These are phyloP conservation scores for Cyphomyrus plagiostoma DNA, from an alignment of 2,113 vertebrate genomes.

Conservation along the genomic window DNA sequence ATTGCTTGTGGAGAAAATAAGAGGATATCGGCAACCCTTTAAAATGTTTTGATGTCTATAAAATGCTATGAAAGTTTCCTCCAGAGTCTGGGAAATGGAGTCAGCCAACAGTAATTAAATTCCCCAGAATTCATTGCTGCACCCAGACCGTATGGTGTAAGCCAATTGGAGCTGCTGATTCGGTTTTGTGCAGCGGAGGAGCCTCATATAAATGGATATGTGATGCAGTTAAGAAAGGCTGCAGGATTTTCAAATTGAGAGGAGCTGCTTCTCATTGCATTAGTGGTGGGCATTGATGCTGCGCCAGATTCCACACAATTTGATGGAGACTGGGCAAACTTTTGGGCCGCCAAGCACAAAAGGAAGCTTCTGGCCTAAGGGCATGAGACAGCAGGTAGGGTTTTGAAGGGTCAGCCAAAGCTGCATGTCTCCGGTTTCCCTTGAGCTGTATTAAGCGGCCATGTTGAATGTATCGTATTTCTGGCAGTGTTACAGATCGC, in stretches of 20 bases:
- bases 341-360: neutral
- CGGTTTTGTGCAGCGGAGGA: constrained; percentile 70
- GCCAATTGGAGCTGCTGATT: constrained; percentile 73
- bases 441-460: neutral
- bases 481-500: neutral
- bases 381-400: neutral
- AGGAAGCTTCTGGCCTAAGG: neutral
- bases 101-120: constrained; percentile 76
- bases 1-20: constrained; percentile 31
- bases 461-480: neutral
- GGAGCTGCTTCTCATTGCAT: constrained; percentile 67
- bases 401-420: neutral
- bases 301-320: constrained; percentile 61
- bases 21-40: constrained; percentile 48
- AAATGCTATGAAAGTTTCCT: constrained; percentile 70
- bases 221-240: constrained; percentile 64
- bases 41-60: constrained; percentile 75
- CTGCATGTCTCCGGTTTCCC: neutral
- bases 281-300: constrained; percentile 52
- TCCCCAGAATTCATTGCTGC: constrained; percentile 65
- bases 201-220: constrained; percentile 77
- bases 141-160: constrained; percentile 67
- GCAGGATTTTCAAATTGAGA: constrained; percentile 65
- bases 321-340: constrained; percentile 44
- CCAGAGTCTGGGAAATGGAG: constrained; percentile 70